A percentile compares a stretch with the other conserved stretches of the same genome.
phyloP scores from a whole-genome alignment of 2,113 vertebrate genomes.

The Etia nguti region DNA sequence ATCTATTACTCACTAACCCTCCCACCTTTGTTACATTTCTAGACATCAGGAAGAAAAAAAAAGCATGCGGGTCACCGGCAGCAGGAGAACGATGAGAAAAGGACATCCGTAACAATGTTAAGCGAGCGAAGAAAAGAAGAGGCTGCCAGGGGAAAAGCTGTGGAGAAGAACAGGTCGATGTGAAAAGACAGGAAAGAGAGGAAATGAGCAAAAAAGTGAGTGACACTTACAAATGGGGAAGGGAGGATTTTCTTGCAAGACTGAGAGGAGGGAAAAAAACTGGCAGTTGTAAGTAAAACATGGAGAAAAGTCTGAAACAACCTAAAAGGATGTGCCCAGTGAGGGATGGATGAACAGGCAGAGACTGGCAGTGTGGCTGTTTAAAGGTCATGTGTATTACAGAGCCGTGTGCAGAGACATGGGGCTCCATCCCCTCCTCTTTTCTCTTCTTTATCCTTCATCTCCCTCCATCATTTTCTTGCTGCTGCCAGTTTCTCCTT shows the following conservation, averaged over 20 bases:
- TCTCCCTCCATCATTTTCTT: conserved; percentile 19
- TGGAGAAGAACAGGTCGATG: background rate
- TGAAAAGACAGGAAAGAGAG: background rate
- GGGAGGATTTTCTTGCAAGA: background rate
- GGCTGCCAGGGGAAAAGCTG: background rate
- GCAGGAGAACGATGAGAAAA: background rate
- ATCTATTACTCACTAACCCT: background rate
- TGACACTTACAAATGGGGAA: background rate
- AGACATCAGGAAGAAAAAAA: accelerated
- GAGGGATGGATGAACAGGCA: background rate
- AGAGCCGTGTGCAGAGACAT: conserved; percentile 23
- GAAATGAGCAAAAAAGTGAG: background rate
- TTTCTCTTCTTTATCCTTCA: conserved; percentile 8
- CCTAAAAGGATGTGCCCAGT: background rate
- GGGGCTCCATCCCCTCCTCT: background rate
- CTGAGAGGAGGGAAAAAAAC: background rate
- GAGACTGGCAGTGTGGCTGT: background rate
- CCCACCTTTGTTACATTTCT: background rate
- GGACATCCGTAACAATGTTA: background rate
- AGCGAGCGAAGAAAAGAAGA: background rate
- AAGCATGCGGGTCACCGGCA: background rate
- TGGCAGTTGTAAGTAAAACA: background rate
- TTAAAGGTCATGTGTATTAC: conserved; percentile 44
- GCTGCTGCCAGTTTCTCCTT: background rate
- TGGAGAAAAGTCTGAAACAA: background rate